phyloP scores from a whole-genome alignment of 1,140 invertebrate species.

The Arion vulgaris region DNA sequence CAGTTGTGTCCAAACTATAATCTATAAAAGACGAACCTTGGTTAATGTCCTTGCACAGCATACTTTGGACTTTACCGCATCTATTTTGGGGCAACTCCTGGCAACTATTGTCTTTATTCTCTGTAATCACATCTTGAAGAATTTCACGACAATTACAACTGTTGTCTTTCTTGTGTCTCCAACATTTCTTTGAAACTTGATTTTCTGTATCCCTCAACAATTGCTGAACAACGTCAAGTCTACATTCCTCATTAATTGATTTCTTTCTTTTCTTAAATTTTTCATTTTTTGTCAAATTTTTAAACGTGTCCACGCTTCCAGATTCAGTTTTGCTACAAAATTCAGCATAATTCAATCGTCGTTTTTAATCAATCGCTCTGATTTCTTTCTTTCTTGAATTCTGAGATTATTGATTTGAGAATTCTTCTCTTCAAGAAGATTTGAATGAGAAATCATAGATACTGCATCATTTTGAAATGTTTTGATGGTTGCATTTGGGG shows the following conservation, averaged over 20 bases:
- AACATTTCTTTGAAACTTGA: background rate
- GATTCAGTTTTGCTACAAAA: background rate
- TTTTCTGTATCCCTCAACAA: background rate
- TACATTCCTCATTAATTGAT: background rate
- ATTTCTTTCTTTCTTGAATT: background rate
- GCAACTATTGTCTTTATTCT: background rate
- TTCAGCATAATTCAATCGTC: background rate
- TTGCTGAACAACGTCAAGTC: background rate
- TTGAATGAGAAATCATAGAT: background rate
- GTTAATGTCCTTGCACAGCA: too few relatives aligned
- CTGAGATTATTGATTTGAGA: background rate
- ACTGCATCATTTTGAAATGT: background rate
- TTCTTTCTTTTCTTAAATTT: background rate
- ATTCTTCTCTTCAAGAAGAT: background rate
- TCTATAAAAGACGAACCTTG: too few relatives aligned
- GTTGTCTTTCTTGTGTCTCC: background rate
- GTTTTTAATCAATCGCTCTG: background rate
- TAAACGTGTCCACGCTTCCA: background rate
- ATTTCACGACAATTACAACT: background rate
- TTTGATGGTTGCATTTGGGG: background rate
- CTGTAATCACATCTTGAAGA: background rate
- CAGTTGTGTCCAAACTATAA: too few relatives aligned
- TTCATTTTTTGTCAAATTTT: background rate
- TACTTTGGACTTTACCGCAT: too few relatives aligned
- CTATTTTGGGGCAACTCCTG: too few relatives aligned